Base-by-base conservation (phyloP, 53 echinoderm and acorn worm genomes). In the Paracentrotus lividus region DNA sequence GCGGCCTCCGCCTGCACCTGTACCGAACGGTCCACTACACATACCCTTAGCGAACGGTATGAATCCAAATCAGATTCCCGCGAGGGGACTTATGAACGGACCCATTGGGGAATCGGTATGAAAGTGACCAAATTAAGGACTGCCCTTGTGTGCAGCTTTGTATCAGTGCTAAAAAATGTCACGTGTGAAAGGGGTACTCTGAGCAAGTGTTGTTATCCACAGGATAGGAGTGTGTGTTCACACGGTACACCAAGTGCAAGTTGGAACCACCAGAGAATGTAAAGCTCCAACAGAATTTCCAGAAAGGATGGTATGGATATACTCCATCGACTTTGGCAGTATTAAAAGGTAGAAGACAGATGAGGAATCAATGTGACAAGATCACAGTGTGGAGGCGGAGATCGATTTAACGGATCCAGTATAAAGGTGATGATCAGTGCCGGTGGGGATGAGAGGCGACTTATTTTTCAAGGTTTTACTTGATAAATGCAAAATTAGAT, bases 81-180 rank as follows among this genome's bases (percentile, higher is more conserved):
- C 59, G 4, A 78, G 92, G 58, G 92, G 92, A 78, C 92, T 92
- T 36, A 92, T 92, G 81, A 92, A 92, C 31, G 92, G 78, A 92
- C 92, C 92, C 38, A 78, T 92, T 9, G 92, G 92, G 60, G 92
- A 92, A 14, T 92, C 92, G 10, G 92, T 92, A 77, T 92, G 92
- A 92, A 29, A 81, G n/a, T 56, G 56, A 34, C 34, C 27, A 26
- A 47, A 47, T n/a, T 21, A 81, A 47, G 81, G 47, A 81, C 81
- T 81, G 81, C 81, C 49, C n/a, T 12, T 26, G n/a, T 81, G 45
- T 26, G 81, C 81, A 81, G 81, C 81, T 81, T 77, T 81, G n/a
- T n/a, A 81, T 81, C 81, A 81, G 45, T 81, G 81, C 47, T 81
- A 47, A 45, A 36, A 47, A n/a, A 13, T 44, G 24, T 47, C 10